Evolutionary conservation across 2,888 invertebrate genomes (phyloP).

Genomic region (Agrochola litura): DNA sequence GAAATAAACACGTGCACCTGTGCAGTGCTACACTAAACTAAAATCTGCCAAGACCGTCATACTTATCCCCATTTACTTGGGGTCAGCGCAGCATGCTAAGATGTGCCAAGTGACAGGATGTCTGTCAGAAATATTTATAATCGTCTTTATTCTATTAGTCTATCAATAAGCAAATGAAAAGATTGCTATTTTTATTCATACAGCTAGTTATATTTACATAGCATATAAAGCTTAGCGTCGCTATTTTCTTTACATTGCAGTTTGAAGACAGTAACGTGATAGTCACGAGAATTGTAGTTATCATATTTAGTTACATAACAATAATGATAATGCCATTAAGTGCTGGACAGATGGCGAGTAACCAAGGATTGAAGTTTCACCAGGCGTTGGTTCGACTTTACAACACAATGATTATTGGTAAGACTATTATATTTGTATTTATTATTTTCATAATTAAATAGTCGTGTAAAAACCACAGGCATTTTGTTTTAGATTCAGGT

Average conservation of each 20-base stretch:
- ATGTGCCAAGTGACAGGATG: not conserved
- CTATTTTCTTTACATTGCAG: not conserved
- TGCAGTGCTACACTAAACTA: not conserved
- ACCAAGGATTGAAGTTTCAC: slow-evolving; percentile 17
- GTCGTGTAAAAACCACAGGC: not conserved
- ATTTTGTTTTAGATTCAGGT: slow-evolving; percentile 2
- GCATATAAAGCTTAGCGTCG: not conserved
- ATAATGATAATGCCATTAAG: slow-evolving; percentile 24
- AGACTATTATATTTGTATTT: not conserved
- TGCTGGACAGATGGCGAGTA: slow-evolving; percentile 19
- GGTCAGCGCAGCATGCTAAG: too few relatives aligned
- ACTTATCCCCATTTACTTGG: not conserved
- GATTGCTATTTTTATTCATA: too few relatives aligned
- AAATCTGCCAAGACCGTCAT: not conserved
- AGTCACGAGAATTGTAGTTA: not conserved
- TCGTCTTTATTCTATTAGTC: not conserved
- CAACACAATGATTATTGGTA: slow-evolving; percentile 15
- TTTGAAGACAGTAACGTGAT: not conserved
- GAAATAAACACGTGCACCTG: not conserved
- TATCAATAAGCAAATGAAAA: too few relatives aligned
- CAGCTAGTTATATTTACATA: not conserved
- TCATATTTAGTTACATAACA: not conserved
- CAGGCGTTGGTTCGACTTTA: slow-evolving; percentile 21
- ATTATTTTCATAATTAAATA: not conserved
- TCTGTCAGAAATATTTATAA: not conserved